Base-by-base conservation (phyloP, 1,140 invertebrate species). In the Pseudachorutes palmiensis region DNA sequence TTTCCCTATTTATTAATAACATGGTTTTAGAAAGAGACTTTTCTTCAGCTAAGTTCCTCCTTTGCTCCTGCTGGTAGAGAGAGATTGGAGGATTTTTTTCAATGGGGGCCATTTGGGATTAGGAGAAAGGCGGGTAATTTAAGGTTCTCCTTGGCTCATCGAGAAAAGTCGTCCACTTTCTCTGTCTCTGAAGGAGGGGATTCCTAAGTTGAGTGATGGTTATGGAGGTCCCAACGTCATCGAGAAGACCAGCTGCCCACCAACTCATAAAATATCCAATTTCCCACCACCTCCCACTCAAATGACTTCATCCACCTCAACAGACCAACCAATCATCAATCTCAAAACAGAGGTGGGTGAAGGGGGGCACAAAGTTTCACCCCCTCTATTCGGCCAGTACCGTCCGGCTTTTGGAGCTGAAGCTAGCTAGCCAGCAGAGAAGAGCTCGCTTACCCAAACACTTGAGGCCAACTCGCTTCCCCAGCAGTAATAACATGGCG, bases 231-330 rank as follows among this genome's bases (percentile, higher is more conserved):
- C 24, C 12, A 26, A 26, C 51, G 51, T 55, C 51, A 55, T 55
- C 24, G 24, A 55, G 51, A 22, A 26, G 24, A 14, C 51, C 12
- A 22, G 24, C 24, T 14, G 14, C 51, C 51, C 51, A 24, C 51
- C 51, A 55, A 55, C 14, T 55, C 51, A 55, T 55, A 55, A 55
- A 55, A 55, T 55, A 55, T 55, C 51, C 51, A 55, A 55, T 55
- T 55, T 55, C 12, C 51, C 51, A 55, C 51, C 24, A 55, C 51
- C 51, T 55, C 51, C 24, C 51, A 5, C 24, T 5, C 24, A 55
- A 55, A 55, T 55, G 51, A 24, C 51, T 55, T 55, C 51, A 55
- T 55, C 51, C 24, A 45, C 36, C 36, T 45, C 36, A 45, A 19
- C 36, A 45, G 9, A 45, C 36, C 36, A 45, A 9, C 36, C 9